A percentile compares a stretch with the other conserved stretches of the same genome.
Evolutionary conservation across 2,797 vertebrate genomes (phyloP).

Genomic region (Acestrorhynchus altus): DNA sequence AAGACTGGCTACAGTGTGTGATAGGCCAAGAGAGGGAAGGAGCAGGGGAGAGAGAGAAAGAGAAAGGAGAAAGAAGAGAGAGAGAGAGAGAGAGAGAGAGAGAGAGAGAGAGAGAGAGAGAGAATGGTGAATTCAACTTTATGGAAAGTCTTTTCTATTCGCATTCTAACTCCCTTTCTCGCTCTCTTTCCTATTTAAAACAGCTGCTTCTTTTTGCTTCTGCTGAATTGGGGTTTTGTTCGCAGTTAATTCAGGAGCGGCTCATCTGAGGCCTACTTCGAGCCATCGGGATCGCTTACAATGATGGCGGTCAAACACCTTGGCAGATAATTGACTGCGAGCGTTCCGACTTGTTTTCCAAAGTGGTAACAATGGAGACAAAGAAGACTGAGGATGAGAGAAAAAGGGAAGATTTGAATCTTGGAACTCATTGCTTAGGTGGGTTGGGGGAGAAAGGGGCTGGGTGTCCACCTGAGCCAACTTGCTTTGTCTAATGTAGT

Average conservation of each 20-base stretch:
- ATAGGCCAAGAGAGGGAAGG: slow-evolving; percentile 71
- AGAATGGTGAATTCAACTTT: slow-evolving; percentile 76
- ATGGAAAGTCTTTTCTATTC: slow-evolving; percentile 71
- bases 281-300: slow-evolving; percentile 80
- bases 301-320: slow-evolving; percentile 83
- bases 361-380: slow-evolving; percentile 80
- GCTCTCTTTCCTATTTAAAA: slow-evolving; percentile 79
- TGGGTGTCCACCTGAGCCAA: slow-evolving; percentile 68
- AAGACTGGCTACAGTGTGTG: slow-evolving; percentile 70
- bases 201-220: slow-evolving; percentile 81
- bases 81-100: slow-evolving; percentile 55
- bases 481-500: slow-evolving; percentile 72
- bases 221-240: slow-evolving; percentile 83
- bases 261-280: slow-evolving; percentile 76
- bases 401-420: slow-evolving; percentile 75
- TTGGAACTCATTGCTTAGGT: slow-evolving; percentile 76
- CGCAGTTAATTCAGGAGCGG: slow-evolving; percentile 77
- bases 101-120: slow-evolving; percentile 37
- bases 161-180: slow-evolving; percentile 70
- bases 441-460: slow-evolving; percentile 52
- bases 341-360: slow-evolving; percentile 79
- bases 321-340: slow-evolving; percentile 83
- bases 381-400: slow-evolving; percentile 71
- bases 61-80: slow-evolving; percentile 52
- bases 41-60: slow-evolving; percentile 60